phyloP scores from a whole-genome alignment of 2,797 vertebrate species.

The Simalia tracyae region DNA sequence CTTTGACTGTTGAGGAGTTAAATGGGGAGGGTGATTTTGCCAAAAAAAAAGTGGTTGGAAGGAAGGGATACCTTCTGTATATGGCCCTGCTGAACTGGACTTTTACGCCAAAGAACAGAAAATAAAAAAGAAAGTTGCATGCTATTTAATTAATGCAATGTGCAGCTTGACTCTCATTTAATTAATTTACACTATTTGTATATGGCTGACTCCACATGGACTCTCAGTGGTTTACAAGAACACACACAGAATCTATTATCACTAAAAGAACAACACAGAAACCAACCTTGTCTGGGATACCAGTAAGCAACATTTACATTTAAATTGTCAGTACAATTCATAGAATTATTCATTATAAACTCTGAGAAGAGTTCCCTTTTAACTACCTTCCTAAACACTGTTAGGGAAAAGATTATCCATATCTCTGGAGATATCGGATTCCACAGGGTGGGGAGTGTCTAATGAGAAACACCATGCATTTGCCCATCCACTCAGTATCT shows the following conservation, averaged over 20 bases:
- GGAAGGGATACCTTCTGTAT: background rate
- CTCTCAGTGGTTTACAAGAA: background rate
- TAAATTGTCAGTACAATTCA: background rate
- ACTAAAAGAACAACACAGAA: background rate
- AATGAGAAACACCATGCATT: background rate
- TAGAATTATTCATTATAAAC: background rate
- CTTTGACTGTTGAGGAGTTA: background rate
- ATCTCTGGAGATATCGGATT: background rate
- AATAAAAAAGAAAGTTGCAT: background rate
- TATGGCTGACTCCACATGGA: background rate
- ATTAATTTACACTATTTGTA: background rate
- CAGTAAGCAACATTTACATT: background rate
- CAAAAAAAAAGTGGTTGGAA: background rate
- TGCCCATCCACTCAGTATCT: background rate
- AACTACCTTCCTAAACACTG: background rate
- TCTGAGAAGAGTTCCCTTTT: background rate
- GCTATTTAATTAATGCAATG: background rate
- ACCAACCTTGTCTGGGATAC: background rate
- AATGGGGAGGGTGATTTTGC: background rate
- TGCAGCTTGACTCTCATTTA: background rate
- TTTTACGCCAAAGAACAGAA: background rate
- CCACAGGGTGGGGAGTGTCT: background rate
- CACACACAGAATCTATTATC: background rate
- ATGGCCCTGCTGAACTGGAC: background rate
- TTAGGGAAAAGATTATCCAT: background rate